Evolutionary conservation across 2,113 vertebrate genomes (phyloP).

Genomic region (Phylloscopus trochilus): DNA sequence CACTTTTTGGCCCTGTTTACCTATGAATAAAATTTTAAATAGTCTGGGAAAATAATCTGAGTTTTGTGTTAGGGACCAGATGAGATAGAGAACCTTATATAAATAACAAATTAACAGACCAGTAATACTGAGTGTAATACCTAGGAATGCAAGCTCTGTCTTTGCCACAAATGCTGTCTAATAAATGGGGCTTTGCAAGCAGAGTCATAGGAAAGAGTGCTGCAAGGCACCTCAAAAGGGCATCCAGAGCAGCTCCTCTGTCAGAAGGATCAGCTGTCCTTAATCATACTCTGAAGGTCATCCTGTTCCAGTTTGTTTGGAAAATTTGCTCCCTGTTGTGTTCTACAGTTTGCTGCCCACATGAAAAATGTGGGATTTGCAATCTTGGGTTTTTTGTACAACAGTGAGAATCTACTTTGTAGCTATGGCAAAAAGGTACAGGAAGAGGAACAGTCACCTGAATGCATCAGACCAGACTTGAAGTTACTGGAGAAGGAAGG

Average conservation of each 20-base stretch:
- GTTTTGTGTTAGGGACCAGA: background rate
- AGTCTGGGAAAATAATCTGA: background rate
- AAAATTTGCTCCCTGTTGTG: background rate
- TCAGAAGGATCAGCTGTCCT: background rate
- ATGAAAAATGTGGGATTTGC: background rate
- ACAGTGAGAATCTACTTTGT: background rate
- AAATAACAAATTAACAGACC: background rate
- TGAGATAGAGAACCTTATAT: background rate
- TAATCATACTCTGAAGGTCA: background rate
- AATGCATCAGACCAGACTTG: background rate
- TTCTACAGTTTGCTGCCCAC: background rate
- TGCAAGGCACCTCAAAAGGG: background rate
- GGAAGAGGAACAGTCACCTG: background rate
- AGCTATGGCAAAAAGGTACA: background rate
- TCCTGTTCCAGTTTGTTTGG: background rate
- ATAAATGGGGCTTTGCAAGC: background rate
- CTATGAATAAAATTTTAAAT: background rate
- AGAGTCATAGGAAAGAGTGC: background rate
- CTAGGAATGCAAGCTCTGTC: background rate
- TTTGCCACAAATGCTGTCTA: background rate
- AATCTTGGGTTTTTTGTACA: accelerated
- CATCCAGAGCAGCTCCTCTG: background rate
- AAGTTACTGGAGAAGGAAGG: background rate
- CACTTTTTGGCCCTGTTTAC: background rate
- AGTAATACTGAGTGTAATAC: background rate